Evolutionary conservation across 2,113 vertebrate species (phyloP).

Genomic region (Cacatua alba): DNA sequence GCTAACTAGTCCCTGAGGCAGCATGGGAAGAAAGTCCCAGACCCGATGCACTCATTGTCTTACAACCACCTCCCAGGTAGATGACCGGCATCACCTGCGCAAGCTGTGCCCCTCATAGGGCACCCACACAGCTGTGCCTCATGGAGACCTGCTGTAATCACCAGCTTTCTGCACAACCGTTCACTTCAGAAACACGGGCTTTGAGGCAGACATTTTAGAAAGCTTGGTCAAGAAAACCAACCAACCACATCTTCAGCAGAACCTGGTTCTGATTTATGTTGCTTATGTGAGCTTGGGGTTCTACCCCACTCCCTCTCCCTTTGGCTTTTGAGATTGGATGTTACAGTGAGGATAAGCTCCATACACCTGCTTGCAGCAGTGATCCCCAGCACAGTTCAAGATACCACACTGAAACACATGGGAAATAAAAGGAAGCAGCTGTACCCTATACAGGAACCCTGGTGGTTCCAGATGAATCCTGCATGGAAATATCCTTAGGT

Average conservation of each 20-base stretch:
- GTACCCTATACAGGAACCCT: background rate
- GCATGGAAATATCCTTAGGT: background rate
- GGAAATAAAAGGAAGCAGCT: conserved; percentile 1
- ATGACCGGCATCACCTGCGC: background rate
- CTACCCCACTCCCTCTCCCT: background rate
- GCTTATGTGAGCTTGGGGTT: background rate
- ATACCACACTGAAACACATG: background rate
- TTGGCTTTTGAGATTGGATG: background rate
- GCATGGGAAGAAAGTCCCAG: background rate
- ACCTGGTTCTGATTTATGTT: background rate
- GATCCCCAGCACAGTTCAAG: background rate
- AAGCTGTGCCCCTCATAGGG: background rate
- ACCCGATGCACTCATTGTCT: background rate
- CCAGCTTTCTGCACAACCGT: background rate
- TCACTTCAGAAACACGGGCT: background rate
- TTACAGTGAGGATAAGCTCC: background rate
- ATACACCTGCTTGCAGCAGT: background rate
- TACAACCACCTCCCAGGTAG: background rate
- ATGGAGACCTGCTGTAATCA: background rate
- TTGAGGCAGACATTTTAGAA: background rate
- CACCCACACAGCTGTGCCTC: background rate
- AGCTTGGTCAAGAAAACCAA: background rate
- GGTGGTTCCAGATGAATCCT: background rate
- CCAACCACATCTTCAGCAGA: background rate
- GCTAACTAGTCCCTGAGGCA: background rate